A percentile compares a stretch with the other conserved stretches of the same genome.
phyloP scores from a whole-genome alignment of 1,140 invertebrate species.

The Pseudoatta argentina region DNA sequence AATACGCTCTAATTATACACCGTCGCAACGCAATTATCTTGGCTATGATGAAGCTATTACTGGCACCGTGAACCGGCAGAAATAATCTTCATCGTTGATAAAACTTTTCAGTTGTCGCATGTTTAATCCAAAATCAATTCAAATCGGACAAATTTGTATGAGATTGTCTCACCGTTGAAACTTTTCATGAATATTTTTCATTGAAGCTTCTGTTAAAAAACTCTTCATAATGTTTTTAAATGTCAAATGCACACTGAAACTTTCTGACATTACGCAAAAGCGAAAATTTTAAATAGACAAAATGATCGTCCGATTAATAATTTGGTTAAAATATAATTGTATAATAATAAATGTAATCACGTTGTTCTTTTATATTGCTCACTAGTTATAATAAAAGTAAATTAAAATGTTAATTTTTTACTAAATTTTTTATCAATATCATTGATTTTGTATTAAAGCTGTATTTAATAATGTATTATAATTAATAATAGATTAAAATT shows the following conservation, averaged over 20 bases:
- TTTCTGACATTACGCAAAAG: not conserved
- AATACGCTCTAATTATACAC: constrained; percentile 72
- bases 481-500: not conserved
- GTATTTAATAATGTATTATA: not conserved
- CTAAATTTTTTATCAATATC: not conserved
- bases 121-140: constrained; percentile 59
- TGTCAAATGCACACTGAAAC: not conserved
- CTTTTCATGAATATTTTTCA: constrained; percentile 12
- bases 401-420: not conserved
- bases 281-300: not conserved
- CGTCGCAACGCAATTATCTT: constrained; percentile 72
- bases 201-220: not conserved
- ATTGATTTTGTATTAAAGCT: not conserved
- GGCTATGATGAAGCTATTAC: constrained; percentile 79
- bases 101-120: constrained; percentile 53
- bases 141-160: constrained; percentile 3
- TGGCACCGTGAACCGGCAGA: constrained; percentile 68
- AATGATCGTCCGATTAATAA: constrained; percentile 1
- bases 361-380: not conserved
- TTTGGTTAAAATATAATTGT: not conserved
- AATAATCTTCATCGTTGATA: constrained; percentile 71
- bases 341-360: not conserved
- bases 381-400: not conserved
- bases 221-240: constrained; percentile 23
- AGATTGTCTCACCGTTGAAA: constrained; percentile 10